Conservation (phyloP, 2,797 vertebrate genomes). For the Cynopterus sphinx region DNA sequence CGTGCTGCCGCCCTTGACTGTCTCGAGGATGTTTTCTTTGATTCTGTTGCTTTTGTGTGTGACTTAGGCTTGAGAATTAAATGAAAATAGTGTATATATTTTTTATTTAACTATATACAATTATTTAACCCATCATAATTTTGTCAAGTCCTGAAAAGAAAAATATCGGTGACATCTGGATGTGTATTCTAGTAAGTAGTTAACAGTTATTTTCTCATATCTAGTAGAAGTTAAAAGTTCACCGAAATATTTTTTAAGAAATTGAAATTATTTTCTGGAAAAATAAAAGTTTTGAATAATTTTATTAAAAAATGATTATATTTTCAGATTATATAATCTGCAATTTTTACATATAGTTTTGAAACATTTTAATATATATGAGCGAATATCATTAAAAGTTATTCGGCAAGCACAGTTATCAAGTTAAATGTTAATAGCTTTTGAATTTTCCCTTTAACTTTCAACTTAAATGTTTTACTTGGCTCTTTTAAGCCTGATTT, state of each 20-base stretch:
- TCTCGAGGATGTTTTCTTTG: background rate
- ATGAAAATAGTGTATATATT: background rate
- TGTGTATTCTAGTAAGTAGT: background rate
- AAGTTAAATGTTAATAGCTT: conserved; percentile 29
- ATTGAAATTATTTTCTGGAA: background rate
- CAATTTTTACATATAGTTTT: background rate
- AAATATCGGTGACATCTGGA: background rate
- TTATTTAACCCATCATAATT: background rate
- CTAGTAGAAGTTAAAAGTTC: background rate
- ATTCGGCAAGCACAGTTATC: background rate
- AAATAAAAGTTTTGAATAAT: background rate
- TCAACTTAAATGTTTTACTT: conserved; percentile 46
- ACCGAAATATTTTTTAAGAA: background rate
- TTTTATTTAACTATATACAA: background rate
- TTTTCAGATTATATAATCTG: background rate
- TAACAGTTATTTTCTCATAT: background rate
- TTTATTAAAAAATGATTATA: background rate
- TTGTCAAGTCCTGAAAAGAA: background rate
- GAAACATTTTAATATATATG: background rate
- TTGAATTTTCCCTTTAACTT: conserved; percentile 52
- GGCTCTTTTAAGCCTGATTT: background rate
- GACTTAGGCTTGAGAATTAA: conserved; percentile 1
- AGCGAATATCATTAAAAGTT: conserved; percentile 6
- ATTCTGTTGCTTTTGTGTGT: background rate
- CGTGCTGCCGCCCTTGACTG: background rate